Conservation (phyloP, 2,113 vertebrate genomes). For the Benitochromis conjunctus region DNA sequence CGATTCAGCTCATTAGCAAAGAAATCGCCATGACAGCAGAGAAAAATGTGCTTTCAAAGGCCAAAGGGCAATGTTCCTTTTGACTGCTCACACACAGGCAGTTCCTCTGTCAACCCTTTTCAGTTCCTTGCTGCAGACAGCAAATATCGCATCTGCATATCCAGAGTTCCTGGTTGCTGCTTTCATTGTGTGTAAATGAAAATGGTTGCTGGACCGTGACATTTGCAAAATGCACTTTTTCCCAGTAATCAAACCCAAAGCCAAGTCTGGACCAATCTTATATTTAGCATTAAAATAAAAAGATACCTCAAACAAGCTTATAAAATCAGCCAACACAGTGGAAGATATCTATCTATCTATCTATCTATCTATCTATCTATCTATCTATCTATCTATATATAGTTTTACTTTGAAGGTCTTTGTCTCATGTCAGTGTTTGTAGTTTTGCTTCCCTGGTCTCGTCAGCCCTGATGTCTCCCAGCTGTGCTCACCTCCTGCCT, state of each 20-base stretch:
- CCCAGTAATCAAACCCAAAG: not conserved
- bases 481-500: no score
- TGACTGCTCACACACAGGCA: conserved; percentile 26
- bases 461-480: no score
- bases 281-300: not conserved
- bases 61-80: conserved; percentile 30
- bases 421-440: no score
- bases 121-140: conserved; percentile 25
- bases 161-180: not conserved
- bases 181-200: not conserved
- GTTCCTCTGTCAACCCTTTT: conserved; percentile 39
- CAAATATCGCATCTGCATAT: conserved; percentile 30
- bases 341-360: no score
- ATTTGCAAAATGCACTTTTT: not conserved
- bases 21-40: conserved; percentile 55
- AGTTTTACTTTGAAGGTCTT: no score
- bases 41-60: conserved; percentile 41
- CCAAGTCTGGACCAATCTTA: not conserved
- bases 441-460: no score
- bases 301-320: not conserved
- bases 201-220: not conserved
- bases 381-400: no score
- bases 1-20: conserved; percentile 33
- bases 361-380: no score
- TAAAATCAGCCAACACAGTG: not conserved